Evolutionary conservation across 2,797 vertebrate species (phyloP).

Genomic region (Pipistrellus pipistrellus): DNA sequence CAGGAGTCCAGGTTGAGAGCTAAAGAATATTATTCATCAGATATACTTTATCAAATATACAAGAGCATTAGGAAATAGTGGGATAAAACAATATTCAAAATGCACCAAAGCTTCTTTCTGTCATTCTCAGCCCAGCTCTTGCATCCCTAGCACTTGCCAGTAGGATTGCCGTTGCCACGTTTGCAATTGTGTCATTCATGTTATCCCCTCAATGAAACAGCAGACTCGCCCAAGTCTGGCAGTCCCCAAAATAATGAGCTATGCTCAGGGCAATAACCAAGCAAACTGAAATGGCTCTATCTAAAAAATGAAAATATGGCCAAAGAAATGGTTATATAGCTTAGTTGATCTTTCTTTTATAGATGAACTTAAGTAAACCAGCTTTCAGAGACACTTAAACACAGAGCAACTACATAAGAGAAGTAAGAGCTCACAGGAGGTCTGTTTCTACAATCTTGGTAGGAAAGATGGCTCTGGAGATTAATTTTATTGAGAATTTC

Average conservation of each 20-base stretch:
- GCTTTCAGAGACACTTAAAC: neutral
- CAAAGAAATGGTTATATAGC: neutral
- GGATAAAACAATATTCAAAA: neutral
- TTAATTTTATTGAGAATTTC: neutral
- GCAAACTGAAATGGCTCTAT: neutral
- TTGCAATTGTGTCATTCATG: accelerated
- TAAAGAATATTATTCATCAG: neutral
- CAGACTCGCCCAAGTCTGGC: neutral
- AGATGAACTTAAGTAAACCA: neutral
- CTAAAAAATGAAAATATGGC: neutral
- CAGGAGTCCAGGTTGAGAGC: neutral
- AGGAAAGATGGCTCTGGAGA: neutral
- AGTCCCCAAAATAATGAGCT: neutral
- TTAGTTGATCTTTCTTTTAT: neutral
- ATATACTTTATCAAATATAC: neutral
- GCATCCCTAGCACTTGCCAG: neutral
- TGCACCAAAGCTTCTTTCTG: neutral
- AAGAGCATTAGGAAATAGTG: neutral
- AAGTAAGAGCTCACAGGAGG: neutral
- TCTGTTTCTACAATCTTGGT: neutral
- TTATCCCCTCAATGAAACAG: neutral
- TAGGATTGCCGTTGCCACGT: neutral
- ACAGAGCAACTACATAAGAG: neutral
- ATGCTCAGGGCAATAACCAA: neutral
- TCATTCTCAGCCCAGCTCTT: neutral